Base-by-base conservation (phyloP, 2,888 invertebrate genomes). In the Lasioglossum malachurum region DNA sequence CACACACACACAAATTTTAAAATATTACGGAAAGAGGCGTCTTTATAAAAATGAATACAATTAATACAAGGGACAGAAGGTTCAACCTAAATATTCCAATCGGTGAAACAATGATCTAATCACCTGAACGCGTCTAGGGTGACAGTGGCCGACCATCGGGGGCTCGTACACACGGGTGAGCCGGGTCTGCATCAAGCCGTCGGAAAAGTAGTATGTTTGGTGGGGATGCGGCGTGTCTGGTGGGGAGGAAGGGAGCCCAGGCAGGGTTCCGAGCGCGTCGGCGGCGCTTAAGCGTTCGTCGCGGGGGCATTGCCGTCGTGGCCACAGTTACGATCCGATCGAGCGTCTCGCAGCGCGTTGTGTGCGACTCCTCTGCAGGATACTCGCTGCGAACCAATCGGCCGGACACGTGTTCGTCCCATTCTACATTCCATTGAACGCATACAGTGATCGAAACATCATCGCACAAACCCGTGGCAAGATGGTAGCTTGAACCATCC, bases 251-350 rank as follows among this genome's bases (percentile, higher is more conserved):
- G 44, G 27, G 83, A 75, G 86, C 81, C 71, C 76, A 77, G 86
- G 84, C 86, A 87, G 92, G 93, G 93, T 93, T 93, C 89, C 91
- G 92, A 93, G 91, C 90, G 92, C 92, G 91, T 91, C 91, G 89
- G 91, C 92, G 93, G 92, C 93, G 92, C 92, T 93, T 90, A 91
- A 92, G 91, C 90, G 91, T 86, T 91, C 91, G 92, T 92, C 92
- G 90, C 91, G 91, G 93, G 94, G 94, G 93, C 94, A 94, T 94
- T 94, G 94, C 94, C 94, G 93, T 94, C 90, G 92, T 93, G 94
- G 93, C 93, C 93, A 91, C 91, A 90, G 93, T 92, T 84, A 88
- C 92, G 91, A 92, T 89, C 83, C 90, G 92, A 91, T 90, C 91
- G 91, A 88, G 88, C 87, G 90, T 89, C 89, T 86, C 84, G 78